Percentiles rank a stretch among this genome's conserved stretches.
Conservation (phyloP, 2,113 vertebrate genomes). For the Nesoenas mayeri region DNA sequence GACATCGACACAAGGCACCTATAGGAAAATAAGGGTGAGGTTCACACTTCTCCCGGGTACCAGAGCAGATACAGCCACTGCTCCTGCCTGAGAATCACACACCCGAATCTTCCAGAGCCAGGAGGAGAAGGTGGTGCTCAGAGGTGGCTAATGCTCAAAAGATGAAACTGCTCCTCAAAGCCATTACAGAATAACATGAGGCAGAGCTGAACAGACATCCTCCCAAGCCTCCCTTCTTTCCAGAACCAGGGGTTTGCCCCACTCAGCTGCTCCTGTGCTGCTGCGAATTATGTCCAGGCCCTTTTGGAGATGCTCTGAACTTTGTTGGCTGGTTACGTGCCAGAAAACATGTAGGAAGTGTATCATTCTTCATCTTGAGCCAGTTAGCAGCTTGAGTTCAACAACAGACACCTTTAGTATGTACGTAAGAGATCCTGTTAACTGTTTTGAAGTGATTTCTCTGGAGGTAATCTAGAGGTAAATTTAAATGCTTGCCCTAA, state of each 20-base stretch:
- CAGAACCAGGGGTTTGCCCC: neutral
- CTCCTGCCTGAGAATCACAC: neutral
- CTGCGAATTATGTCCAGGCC: neutral
- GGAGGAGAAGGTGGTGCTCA: neutral
- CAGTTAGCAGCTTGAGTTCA: neutral
- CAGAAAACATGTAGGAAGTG: neutral
- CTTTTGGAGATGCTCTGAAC: neutral
- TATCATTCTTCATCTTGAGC: neutral
- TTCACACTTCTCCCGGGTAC: neutral
- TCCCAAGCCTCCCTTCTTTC: neutral
- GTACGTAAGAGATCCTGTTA: neutral
- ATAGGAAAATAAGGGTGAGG: neutral
- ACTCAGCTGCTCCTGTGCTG: neutral
- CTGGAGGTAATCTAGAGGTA: neutral
- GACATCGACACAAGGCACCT: neutral
- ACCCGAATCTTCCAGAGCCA: neutral
- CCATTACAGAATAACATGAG: neutral
- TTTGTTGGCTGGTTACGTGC: accelerated
- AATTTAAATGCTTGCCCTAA: constrained; percentile 12
- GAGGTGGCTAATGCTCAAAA: neutral
- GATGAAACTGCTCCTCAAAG: neutral
- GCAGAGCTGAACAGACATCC: neutral
- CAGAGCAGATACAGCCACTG: neutral
- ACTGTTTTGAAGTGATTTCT: constrained; percentile 35
- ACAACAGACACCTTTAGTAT: neutral